Conservation (phyloP, 2,797 vertebrate species). For the Alfaro cultratus region DNA sequence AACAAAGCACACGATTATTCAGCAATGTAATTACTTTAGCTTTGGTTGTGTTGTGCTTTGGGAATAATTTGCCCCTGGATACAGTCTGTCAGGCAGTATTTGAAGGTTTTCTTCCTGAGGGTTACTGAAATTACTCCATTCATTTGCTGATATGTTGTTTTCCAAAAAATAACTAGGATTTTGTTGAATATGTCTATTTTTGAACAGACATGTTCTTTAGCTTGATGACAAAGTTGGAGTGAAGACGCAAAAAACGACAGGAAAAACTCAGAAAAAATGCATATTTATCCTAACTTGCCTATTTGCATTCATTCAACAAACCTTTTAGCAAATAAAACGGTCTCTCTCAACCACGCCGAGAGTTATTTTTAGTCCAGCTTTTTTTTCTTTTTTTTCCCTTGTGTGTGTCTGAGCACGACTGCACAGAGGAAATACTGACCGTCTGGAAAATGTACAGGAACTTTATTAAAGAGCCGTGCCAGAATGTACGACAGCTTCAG, state of each 20-base stretch:
- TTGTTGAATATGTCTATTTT: not conserved
- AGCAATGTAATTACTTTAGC: slow-evolving; percentile 34
- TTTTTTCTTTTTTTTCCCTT: slow-evolving; percentile 12
- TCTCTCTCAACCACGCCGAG: slow-evolving; percentile 46
- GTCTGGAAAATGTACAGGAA: slow-evolving; percentile 70
- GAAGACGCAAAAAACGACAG: slow-evolving; percentile 7
- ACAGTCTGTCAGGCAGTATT: slow-evolving; percentile 13
- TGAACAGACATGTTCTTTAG: not conserved
- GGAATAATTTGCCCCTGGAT: slow-evolving; percentile 11
- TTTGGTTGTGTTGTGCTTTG: slow-evolving; percentile 2
- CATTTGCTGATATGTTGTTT: not conserved
- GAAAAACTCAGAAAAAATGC: no score
- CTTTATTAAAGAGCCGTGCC: slow-evolving; percentile 37
- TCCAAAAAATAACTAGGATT: not conserved
- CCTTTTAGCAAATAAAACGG: slow-evolving; percentile 36
- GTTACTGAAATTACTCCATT: not conserved
- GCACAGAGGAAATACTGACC: slow-evolving; percentile 68
- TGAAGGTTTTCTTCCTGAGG: not conserved
- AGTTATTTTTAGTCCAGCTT: slow-evolving; percentile 61
- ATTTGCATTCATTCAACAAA: slow-evolving; percentile 2
- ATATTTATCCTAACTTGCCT: not conserved
- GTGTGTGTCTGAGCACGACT: slow-evolving; percentile 44
- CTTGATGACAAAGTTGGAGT: not conserved
- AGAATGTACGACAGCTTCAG: slow-evolving; percentile 41
- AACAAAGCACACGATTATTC: slow-evolving; percentile 39